Percentiles rank a stretch among this genome's conserved stretches.
Conservation (phyloP, 92 coral and sea anemone genomes). For the Bergia puertoricense region DNA sequence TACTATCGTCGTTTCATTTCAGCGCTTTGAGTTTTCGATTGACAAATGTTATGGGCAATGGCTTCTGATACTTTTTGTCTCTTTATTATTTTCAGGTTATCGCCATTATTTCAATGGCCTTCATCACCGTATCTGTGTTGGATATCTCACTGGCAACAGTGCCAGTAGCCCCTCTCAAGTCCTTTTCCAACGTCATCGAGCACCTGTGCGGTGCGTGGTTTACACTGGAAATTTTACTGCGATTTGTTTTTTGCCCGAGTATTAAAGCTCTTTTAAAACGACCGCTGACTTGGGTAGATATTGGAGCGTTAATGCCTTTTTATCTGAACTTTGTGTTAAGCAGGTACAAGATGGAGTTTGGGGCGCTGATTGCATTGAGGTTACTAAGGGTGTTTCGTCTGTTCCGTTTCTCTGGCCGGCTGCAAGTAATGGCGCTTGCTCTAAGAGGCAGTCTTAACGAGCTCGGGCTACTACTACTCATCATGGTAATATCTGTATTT, state of each 20-base stretch:
- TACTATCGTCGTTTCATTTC: too few relatives aligned
- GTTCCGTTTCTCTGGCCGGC: conserved; percentile 73
- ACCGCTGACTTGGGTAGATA: conserved; percentile 80
- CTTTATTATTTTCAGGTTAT: conserved; percentile 47
- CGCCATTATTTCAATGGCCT: conserved; percentile 60
- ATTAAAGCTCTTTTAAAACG: conserved; percentile 55
- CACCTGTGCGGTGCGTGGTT: conserved; percentile 69
- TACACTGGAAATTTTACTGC: conserved; percentile 64
- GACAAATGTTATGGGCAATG: neutral
- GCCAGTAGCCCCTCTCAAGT: conserved; percentile 47
- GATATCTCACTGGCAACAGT: conserved; percentile 65
- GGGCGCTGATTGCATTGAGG: conserved; percentile 67
- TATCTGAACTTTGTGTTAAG: conserved; percentile 63
- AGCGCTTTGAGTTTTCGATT: too few relatives aligned
- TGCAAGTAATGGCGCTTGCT: conserved; percentile 80
- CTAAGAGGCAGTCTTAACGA: conserved; percentile 79
- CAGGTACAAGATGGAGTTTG: conserved; percentile 59
- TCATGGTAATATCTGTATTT: conserved; percentile 67
- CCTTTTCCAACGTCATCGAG: conserved; percentile 57
- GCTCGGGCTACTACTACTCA: conserved; percentile 65
- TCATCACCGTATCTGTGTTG: conserved; percentile 61
- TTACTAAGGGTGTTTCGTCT: conserved; percentile 70
- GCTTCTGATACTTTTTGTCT: neutral
- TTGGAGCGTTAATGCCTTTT: conserved; percentile 73
- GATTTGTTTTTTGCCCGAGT: conserved; percentile 66